These are phyloP conservation scores for Arothron firmamentum DNA, from an alignment of 2,113 vertebrate genomes.

Conservation along the genomic window DNA sequence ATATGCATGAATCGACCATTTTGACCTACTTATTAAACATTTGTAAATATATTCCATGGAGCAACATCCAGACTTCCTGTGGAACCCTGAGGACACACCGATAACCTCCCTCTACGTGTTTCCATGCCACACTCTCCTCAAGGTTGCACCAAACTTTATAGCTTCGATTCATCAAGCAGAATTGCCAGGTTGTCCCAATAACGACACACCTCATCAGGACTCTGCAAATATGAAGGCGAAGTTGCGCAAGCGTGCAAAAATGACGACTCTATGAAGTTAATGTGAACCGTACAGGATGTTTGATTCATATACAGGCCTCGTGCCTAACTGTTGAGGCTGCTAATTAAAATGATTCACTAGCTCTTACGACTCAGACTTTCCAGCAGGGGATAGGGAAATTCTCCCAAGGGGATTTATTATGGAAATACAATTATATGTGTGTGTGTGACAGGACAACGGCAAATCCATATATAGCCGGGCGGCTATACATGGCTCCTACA, in stretches of 20 bases:
- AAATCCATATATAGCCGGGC: conserved; percentile 26
- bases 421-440: not conserved
- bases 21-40: no score
- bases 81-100: no score
- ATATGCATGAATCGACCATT: no score
- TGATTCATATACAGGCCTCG: not conserved
- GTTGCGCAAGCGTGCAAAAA: not conserved
- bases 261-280: not conserved
- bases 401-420: conserved; percentile 18
- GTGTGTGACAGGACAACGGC: conserved; percentile 7
- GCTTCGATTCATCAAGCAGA: no score
- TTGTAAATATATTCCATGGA: no score
- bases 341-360: conserved; percentile 41
- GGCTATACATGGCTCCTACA: conserved; percentile 7
- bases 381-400: conserved; percentile 4
- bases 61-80: no score
- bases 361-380: conserved; percentile 12
- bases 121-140: no score
- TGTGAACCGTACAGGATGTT: not conserved
- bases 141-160: no score
- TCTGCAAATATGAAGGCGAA: not conserved
- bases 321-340: conserved; percentile 9
- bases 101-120: no score
- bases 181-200: not conserved
- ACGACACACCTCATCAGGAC: not conserved